Base-by-base conservation (phyloP, 2,888 invertebrate species). In the Ophion costatus region DNA sequence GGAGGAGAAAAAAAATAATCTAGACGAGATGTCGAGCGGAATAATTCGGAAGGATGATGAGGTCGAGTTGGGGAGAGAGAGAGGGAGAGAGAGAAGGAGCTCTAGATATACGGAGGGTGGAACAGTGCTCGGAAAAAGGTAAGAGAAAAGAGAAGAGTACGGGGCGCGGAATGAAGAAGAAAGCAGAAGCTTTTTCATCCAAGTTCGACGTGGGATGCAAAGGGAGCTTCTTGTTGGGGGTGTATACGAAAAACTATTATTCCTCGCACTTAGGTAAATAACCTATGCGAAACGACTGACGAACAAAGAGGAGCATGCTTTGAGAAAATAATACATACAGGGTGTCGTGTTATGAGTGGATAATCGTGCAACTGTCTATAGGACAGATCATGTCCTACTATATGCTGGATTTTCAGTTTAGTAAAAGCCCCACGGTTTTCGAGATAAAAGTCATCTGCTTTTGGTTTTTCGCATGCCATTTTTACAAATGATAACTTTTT, bases 181-280 rank as follows among this genome's bases (percentile, higher is more conserved):
- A 51, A 59, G 81, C 57, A 70, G 51, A 42, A 64, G n/a, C 45
- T 63, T 33, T 63, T 63, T 51, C 74, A 57, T 63, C 24, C 11
- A 63, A 7, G 11, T 56, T 56, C 56, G 29, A n/a, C 29, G 17
- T 22, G 1, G n/a, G 17, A 69, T 51, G 14, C 24, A 33, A 17
- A 24, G n/a, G 61, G 9, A 61, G 38, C 10, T 33, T 51, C 24
- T 67, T 14, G 57, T 59, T 45, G 20, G 5, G 64, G 82, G 64
- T 56, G 56, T 66, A 69, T 76, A 82, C 75, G 61, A 82, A 51
- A 51, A 51, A 84, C 77, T 82, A 81, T 84, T 84, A 84, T 84
- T 75, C 74, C 80, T 82, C 61, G 84, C 84, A 84, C 84, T 86
- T 84, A 77, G 86, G 77, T 75, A 86, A 86, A 86, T 86, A 86